Evolutionary conservation across 30 jellyfish, hydroid and myxozoan species (phyloP), one percentile per base, ranked within the genome.

Genomic region (Aurelia sp.): DNA sequence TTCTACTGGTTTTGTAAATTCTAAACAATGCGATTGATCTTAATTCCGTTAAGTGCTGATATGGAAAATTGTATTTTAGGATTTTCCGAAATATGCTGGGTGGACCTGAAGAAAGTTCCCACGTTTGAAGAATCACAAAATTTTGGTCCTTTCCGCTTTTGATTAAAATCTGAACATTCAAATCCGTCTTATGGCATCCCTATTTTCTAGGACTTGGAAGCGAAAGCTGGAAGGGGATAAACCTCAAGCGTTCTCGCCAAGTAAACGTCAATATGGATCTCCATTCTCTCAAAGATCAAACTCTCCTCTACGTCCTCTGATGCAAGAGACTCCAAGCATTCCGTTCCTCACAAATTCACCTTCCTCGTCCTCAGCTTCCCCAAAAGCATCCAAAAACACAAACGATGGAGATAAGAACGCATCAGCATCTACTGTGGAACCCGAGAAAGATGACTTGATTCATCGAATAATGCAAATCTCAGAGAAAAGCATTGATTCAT

Each of bases 231-330:
- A 76, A 35, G 65, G 65, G 11, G 55, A 67, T 61, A 61, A 23
- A 7, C 69, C 69, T 0, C 23, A 59, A 59, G 23, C 47, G 44
- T 76, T 61, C 52, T 76, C 87, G 16, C 74, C 76, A n/a, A 76
- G 68, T 75, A 76, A 76, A 67, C 87, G 87, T 11, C 78, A 63
- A 13, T 76, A 57, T 40, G 77, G 76, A 12, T n/a, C 67, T 11
- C 87, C 59, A 37, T 73, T 44, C 53, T 73, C 84, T 47, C 84
- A 61, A 67, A 82, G 27, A 66, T 22, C 50, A 30, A 65, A 71
- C 22, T 82, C 82, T 30, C 91, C 91, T 20, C 51, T 82, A 6
- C 47, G 76, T 16, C 74, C 86, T 3, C 48, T 71, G n/a, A 59
- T 44, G 48, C 82, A 82, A 64, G 82, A 82, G 3, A 44, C 90